phyloP scores from a whole-genome alignment of 2,113 vertebrate species.

The Bos indicus region DNA sequence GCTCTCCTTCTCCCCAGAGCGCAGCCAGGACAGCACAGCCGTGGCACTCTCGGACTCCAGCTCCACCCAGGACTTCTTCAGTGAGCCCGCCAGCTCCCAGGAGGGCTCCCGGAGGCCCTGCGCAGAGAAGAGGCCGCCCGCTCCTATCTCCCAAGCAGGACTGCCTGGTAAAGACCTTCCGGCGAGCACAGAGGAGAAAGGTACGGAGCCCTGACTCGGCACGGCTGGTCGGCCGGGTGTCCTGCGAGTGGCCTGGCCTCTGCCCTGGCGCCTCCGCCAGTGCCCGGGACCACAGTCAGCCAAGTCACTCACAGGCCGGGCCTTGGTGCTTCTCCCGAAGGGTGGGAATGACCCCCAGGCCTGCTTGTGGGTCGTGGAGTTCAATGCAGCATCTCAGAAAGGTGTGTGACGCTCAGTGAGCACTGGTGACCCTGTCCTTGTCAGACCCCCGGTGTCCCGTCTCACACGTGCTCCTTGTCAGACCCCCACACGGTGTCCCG shows the following conservation, averaged over 20 bases:
- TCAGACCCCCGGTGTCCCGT: background rate
- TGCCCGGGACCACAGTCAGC: background rate
- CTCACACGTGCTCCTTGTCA: too few relatives aligned
- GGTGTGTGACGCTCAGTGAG: background rate
- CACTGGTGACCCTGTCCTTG: background rate
- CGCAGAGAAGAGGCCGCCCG: constrained; percentile 82
- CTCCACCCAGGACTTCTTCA: constrained; percentile 96
- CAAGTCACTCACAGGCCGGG: background rate
- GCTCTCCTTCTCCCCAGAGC: constrained; percentile 81
- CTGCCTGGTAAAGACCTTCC: constrained; percentile 81
- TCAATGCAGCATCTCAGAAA: background rate
- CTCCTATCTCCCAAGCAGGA: constrained; percentile 76
- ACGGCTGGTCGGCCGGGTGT: rapidly evolving
- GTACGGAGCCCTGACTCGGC: constrained; percentile 68
- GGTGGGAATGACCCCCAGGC: background rate
- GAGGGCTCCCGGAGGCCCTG: constrained; percentile 89
- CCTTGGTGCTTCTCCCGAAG: background rate
- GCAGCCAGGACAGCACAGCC: constrained; percentile 96
- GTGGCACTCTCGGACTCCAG: constrained; percentile 96
- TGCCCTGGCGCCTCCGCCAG: background rate
- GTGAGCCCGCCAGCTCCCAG: constrained; percentile 89
- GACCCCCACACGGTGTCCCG: too few relatives aligned
- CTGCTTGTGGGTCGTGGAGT: background rate
- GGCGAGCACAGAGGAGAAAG: constrained; percentile 83
- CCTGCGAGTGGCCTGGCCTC: background rate